Evolutionary conservation across 2,113 vertebrate genomes (phyloP).

Genomic region (Zeus faber): DNA sequence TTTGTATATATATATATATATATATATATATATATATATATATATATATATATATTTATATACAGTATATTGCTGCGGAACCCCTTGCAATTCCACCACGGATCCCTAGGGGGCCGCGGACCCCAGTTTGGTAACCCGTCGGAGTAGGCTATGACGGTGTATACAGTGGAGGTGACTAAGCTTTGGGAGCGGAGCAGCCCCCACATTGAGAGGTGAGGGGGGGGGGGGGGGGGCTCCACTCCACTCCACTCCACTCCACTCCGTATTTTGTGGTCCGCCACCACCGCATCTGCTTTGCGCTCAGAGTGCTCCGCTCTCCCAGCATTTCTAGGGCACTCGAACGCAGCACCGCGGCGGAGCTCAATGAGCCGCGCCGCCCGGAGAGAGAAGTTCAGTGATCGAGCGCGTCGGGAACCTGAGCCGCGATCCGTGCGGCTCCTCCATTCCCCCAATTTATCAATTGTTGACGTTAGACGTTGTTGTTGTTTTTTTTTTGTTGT

Average conservation of each 20-base stretch:
- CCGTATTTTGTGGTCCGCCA: constrained; percentile 56
- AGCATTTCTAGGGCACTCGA: too few species aligned
- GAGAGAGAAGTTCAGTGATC: constrained; percentile 54
- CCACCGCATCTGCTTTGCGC: constrained; percentile 46
- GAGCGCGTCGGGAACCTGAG: constrained; percentile 28
- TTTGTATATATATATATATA: too few species aligned
- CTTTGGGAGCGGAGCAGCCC: too few species aligned
- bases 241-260: constrained; percentile 47
- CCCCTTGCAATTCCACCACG: too few species aligned
- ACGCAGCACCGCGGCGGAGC: constrained; percentile 22
- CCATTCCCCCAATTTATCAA: constrained; percentile 12
- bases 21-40: too few species aligned
- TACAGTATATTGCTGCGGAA: neutral
- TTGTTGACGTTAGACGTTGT: too few species aligned
- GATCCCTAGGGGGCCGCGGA: too few species aligned
- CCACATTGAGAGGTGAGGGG: too few species aligned
- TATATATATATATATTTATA: neutral
- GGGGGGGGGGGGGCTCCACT: neutral
- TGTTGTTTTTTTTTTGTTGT: constrained; percentile 15
- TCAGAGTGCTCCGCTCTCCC: constrained; percentile 39
- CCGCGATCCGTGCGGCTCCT: constrained; percentile 62
- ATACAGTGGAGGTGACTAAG: too few species aligned
- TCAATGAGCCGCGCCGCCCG: constrained; percentile 21
- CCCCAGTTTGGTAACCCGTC: too few species aligned
- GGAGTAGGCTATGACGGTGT: too few species aligned